A percentile compares a stretch with the other conserved stretches of the same genome.
Conservation (phyloP, 2,797 vertebrate species). For the Lacerta agilis region DNA sequence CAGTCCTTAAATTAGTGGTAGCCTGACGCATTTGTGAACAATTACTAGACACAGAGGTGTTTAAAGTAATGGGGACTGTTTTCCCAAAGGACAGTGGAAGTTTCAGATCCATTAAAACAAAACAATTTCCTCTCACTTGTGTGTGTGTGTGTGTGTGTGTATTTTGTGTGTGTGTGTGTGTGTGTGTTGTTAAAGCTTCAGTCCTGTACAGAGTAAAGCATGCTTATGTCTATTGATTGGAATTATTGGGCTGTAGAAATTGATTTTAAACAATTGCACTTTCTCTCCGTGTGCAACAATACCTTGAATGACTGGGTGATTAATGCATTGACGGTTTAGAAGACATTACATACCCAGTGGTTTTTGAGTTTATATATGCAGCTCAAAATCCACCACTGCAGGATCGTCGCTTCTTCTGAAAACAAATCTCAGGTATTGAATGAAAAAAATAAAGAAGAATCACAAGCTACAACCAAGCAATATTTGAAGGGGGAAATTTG, state of each 20-base stretch:
- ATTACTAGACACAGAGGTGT: slow-evolving; percentile 82
- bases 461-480: background rate
- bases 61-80: slow-evolving; percentile 81
- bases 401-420: background rate
- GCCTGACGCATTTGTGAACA: slow-evolving; percentile 84
- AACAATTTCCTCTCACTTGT: slow-evolving; percentile 66
- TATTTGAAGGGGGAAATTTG: background rate
- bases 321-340: background rate
- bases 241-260: slow-evolving; percentile 39
- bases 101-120: slow-evolving; percentile 77
- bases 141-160: too few relatives aligned
- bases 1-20: slow-evolving; percentile 83
- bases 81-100: slow-evolving; percentile 76
- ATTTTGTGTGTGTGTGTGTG: too few relatives aligned
- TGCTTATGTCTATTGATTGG: background rate
- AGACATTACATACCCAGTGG: background rate
- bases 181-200: background rate
- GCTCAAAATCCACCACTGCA: background rate
- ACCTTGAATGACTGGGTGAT: background rate
- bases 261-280: slow-evolving; percentile 53
- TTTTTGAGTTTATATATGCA: slow-evolving; percentile 40
- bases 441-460: background rate
- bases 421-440: background rate
- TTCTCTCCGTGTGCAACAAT: slow-evolving; percentile 21
- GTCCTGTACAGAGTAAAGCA: background rate